These are phyloP conservation scores for Caenorhabditis doughertyi DNA, from an alignment of 2,888 invertebrate genomes.

Conservation along the genomic window DNA sequence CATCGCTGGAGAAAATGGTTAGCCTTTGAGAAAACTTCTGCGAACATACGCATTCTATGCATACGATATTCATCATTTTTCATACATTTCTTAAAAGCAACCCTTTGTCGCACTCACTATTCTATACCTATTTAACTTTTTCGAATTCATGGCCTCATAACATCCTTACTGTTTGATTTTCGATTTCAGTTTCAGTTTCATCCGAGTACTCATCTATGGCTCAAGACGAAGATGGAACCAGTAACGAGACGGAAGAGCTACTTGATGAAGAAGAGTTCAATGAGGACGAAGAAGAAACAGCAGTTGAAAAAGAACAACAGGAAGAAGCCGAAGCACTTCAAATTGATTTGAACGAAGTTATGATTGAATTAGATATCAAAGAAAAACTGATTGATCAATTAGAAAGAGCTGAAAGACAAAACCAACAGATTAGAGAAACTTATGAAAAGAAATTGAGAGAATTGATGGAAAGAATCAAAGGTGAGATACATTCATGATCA, in stretches of 20 bases:
- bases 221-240: constrained; percentile 79
- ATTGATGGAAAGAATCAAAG: constrained; percentile 63
- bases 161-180: background rate
- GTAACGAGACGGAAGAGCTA: constrained; percentile 68
- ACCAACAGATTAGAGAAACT: constrained; percentile 86
- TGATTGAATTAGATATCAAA: constrained; percentile 95
- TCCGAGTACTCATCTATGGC: constrained; percentile 72
- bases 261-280: constrained; percentile 57
- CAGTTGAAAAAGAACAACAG: constrained; percentile 84
- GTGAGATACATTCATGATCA: background rate
- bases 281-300: constrained; percentile 84
- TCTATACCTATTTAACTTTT: background rate
- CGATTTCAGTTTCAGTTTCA: constrained; percentile 34
- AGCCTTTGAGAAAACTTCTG: too few relatives aligned
- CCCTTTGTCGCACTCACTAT: background rate
- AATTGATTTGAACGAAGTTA: constrained; percentile 91
- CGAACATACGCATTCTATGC: background rate
- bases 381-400: constrained; percentile 94
- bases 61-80: constrained; percentile 31
- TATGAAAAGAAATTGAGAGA: constrained; percentile 77
- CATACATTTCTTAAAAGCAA: constrained; percentile 26
- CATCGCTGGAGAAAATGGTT: constrained; percentile 71
- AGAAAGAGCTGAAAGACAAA: constrained; percentile 91
- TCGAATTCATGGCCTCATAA: background rate
- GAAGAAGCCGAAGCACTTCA: constrained; percentile 81